Percentiles rank a stretch among this genome's conserved stretches.
Evolutionary conservation across 1,140 invertebrate species (phyloP).

Genomic region (Stegodyphus dumicola): DNA sequence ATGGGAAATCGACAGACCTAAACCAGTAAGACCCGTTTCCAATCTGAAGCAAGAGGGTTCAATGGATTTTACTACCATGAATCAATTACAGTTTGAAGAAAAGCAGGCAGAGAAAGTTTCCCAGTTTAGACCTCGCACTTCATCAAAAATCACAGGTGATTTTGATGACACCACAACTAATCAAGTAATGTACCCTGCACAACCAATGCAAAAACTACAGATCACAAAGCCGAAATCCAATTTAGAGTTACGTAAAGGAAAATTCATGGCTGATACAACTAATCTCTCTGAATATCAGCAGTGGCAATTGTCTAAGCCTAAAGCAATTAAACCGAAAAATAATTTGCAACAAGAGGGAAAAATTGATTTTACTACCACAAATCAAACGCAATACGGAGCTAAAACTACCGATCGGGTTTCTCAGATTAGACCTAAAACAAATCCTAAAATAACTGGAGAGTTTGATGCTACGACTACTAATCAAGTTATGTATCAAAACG

Average conservation of each 20-base stretch:
- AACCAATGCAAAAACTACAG: background rate
- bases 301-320: slow-evolving; percentile 16
- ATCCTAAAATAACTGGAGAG: slow-evolving; percentile 24
- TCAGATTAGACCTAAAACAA: slow-evolving; percentile 12
- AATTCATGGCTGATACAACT: slow-evolving; percentile 13
- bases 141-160: slow-evolving; percentile 20
- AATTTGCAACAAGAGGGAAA: slow-evolving; percentile 65
- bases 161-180: slow-evolving; percentile 48
- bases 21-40: slow-evolving; percentile 64
- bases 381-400: slow-evolving; percentile 64
- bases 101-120: slow-evolving; percentile 26
- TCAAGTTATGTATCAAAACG: slow-evolving; percentile 17
- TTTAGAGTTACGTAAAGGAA: background rate
- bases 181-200: slow-evolving; percentile 14
- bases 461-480: slow-evolving; percentile 44
- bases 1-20: slow-evolving; percentile 60
- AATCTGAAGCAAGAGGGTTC: slow-evolving; percentile 67
- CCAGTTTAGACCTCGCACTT: slow-evolving; percentile 14
- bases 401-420: slow-evolving; percentile 14
- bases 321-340: slow-evolving; percentile 5
- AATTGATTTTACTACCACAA: slow-evolving; percentile 68
- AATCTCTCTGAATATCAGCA: slow-evolving; percentile 35
- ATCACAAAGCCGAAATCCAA: background rate
- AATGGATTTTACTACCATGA: slow-evolving; percentile 68
- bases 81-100: slow-evolving; percentile 32